Base-by-base conservation (phyloP, 2,113 vertebrate species). In the Jaculus jaculus region DNA sequence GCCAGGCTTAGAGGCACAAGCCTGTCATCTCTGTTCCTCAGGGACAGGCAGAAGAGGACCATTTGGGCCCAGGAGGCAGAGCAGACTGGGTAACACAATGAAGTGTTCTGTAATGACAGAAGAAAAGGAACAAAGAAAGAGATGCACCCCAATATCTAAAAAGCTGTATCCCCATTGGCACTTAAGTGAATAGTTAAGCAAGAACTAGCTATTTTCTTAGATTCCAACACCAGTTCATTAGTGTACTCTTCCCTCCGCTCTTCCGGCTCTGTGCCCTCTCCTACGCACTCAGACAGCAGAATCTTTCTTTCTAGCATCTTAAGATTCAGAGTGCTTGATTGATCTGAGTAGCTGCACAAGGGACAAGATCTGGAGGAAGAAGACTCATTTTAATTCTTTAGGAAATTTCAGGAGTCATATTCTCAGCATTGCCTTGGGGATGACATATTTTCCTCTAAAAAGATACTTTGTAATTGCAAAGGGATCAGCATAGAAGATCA, bases 131-230 rank as follows among this genome's bases (percentile, higher is more conserved):
- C 58, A 9, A 60, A 39, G 39, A 9, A 24, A 24, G 10, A 37
- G 54, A 28, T 63, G 60, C 18, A 89, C 74, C 42, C 51, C 68
- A 34, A 54, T 91, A 39, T 89, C 37, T 60, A 23, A 87, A 60
- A 30, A 21, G 10, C 69, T 30, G 23, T 5, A 1, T n/a, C 20
- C 82, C n/a, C 89, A 84, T 51, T 42, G 84, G 77, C 47, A 32
- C 61, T 9, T 60, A 89, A 66, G 72, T 82, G 86, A 96, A 61
- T 42, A 24, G 90, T 82, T 93, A 54, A 24, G 2, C 2, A 88
- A 65, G 47, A 92, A 69, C 63, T 23, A 91, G 63, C 13, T 61
- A 7, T 94, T 78, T 83, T 54, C 16, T 93, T 92, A 95, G 74
- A 93, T 84, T 91, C 10, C 34, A 34, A 61, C 3, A 73, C 71